These are phyloP conservation scores for Melieria crassipennis DNA, from an alignment of 2,888 invertebrate genomes.

Conservation along the genomic window DNA sequence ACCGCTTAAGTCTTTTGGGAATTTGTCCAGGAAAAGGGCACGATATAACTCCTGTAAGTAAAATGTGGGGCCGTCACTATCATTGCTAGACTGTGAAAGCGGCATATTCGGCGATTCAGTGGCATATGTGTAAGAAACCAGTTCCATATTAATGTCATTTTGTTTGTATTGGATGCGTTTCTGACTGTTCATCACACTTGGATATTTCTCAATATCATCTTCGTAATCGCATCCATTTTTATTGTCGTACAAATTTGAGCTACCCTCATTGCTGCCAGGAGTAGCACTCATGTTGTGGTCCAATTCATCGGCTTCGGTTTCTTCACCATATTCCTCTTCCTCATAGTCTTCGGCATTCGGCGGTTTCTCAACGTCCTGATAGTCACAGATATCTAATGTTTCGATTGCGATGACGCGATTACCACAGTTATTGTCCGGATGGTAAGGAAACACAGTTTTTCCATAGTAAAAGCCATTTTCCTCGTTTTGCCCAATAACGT, in stretches of 20 bases:
- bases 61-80: slow-evolving; percentile 29
- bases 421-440: slow-evolving; percentile 60
- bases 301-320: not conserved
- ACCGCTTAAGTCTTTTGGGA: slow-evolving; percentile 59
- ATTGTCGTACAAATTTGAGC: no score
- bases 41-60: slow-evolving; percentile 48
- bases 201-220: no score
- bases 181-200: no score
- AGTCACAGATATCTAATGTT: slow-evolving; percentile 57
- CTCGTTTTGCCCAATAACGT: slow-evolving; percentile 57
- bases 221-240: no score
- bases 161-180: no score
- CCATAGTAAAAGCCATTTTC: slow-evolving; percentile 52
- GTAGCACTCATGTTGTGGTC: no score
- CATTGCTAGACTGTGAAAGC: not conserved
- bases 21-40: slow-evolving; percentile 56
- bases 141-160: no score
- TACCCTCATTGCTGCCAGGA: no score
- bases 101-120: no score
- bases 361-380: slow-evolving; percentile 21
- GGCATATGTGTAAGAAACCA: no score
- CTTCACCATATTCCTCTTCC: slow-evolving; percentile 3
- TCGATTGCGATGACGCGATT: slow-evolving; percentile 55
- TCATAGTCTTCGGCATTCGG: slow-evolving; percentile 10
- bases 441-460: slow-evolving; percentile 62